phyloP scores from a whole-genome alignment of 2,113 vertebrate genomes.

The Corvus hawaiiensis region DNA sequence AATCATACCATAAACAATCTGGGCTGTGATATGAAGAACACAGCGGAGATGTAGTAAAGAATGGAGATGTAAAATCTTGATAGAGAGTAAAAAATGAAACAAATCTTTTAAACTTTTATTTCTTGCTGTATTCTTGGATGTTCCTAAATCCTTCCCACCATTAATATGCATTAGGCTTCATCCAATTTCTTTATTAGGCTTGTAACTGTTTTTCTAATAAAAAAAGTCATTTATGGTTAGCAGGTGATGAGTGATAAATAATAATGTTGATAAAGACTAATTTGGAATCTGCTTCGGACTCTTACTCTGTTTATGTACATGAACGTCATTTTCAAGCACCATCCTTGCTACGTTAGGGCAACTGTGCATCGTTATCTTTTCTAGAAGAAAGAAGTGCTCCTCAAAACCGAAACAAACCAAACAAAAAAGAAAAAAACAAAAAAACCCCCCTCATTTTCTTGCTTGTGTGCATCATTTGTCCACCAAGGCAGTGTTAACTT shows the following conservation, averaged over 20 bases:
- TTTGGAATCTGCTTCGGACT: neutral
- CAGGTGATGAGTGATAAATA: neutral
- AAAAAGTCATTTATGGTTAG: neutral
- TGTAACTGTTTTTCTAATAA: neutral
- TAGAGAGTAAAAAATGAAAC: neutral
- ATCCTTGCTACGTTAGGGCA: neutral
- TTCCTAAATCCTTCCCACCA: neutral
- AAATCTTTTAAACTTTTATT: neutral
- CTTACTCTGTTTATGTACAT: neutral
- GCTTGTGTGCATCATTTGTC: neutral
- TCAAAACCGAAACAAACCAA: neutral
- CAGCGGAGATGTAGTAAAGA: neutral
- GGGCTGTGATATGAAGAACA: neutral
- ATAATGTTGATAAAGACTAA: neutral
- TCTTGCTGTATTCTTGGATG: neutral
- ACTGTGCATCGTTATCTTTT: neutral
- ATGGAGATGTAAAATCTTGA: neutral
- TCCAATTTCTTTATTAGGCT: neutral
- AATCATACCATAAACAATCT: neutral
- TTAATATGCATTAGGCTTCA: neutral
- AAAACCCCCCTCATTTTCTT: rapidly evolving
- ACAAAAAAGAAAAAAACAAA: neutral
- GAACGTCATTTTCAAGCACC: neutral
- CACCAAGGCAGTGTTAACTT: neutral
- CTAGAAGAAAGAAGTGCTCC: neutral